Evolutionary conservation across 2,113 vertebrate species (phyloP).

Genomic region (Muntiacus muntjak): DNA sequence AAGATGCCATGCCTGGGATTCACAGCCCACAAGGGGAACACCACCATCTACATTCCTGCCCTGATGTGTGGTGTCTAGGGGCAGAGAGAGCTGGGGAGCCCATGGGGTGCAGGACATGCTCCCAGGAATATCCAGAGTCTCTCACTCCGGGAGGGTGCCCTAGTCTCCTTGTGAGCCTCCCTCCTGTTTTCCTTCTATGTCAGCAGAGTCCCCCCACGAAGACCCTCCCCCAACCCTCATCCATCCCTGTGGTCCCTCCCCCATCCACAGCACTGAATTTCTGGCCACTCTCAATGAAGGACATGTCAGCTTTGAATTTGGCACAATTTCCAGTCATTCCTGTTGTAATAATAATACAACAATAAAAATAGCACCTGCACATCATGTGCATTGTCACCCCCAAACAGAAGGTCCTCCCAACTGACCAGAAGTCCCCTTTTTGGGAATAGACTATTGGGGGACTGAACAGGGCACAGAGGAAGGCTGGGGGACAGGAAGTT

Average conservation of each 20-base stretch:
- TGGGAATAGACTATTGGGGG: rapidly evolving
- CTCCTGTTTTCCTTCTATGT: background rate
- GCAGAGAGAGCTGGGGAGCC: background rate
- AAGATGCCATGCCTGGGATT: background rate
- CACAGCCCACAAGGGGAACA: background rate
- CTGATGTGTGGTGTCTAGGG: rapidly evolving
- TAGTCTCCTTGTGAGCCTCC: rapidly evolving
- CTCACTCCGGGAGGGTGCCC: rapidly evolving
- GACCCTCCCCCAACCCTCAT: background rate
- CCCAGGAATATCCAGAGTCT: background rate
- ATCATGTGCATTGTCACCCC: rapidly evolving
- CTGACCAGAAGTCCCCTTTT: background rate
- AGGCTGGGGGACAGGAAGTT: too few species aligned
- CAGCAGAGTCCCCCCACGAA: background rate
- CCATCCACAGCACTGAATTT: background rate
- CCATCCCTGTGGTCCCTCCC: background rate
- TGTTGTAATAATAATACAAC: background rate
- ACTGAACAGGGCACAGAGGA: background rate
- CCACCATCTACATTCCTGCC: rapidly evolving
- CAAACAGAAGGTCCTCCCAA: rapidly evolving
- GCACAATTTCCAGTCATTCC: background rate
- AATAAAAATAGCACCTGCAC: background rate
- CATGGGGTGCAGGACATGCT: background rate
- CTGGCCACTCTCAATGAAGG: background rate
- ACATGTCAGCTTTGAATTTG: background rate